Conservation (phyloP, 2,888 invertebrate species). For the Sesia bembeciformis region DNA sequence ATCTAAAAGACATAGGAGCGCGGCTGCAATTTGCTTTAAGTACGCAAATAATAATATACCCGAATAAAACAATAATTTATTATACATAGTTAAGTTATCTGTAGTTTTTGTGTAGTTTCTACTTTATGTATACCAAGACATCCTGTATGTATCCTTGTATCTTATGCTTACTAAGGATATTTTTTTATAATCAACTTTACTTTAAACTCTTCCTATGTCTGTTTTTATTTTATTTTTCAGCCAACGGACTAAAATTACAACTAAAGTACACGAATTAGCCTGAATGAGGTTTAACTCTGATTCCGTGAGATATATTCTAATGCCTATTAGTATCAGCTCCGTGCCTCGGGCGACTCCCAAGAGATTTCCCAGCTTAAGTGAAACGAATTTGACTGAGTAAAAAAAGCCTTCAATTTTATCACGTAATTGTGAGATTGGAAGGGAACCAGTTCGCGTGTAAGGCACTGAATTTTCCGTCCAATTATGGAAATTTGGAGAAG, state of each 20-base stretch:
- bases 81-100: too few species aligned
- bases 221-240: not conserved
- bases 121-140: too few species aligned
- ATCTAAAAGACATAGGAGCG: too few species aligned
- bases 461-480: not conserved
- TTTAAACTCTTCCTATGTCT: too few species aligned
- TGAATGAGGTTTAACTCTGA: conserved; percentile 17
- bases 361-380: conserved; percentile 36
- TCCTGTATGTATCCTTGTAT: too few species aligned
- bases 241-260: conserved; percentile 9
- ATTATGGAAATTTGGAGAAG: not conserved
- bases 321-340: conserved; percentile 24
- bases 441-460: not conserved
- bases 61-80: too few species aligned
- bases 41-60: too few species aligned
- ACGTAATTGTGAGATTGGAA: conserved; percentile 29
- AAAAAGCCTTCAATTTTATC: conserved; percentile 48
- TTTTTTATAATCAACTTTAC: too few species aligned
- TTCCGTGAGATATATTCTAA: conserved; percentile 21
- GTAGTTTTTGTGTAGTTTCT: too few species aligned
- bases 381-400: conserved; percentile 36
- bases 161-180: too few species aligned
- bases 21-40: too few species aligned
- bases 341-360: conserved; percentile 15
- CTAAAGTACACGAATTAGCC: conserved; percentile 18